Base-by-base conservation (phyloP, 2,888 invertebrate species). In the Drosophila hamatofila region DNA sequence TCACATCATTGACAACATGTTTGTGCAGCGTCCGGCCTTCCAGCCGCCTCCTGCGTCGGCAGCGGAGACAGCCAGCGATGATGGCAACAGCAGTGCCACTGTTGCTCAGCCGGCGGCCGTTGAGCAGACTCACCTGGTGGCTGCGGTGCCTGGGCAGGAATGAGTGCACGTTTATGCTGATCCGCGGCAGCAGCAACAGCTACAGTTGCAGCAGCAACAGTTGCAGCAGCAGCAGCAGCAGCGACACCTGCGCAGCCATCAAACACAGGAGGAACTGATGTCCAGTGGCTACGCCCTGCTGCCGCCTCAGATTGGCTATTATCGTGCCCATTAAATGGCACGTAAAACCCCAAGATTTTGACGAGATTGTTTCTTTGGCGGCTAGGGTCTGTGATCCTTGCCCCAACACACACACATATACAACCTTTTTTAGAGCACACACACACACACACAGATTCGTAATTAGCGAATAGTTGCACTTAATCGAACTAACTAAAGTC, bases 1-100 rank as follows among this genome's bases (percentile, higher is more conserved):
- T 90, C 93, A 95, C 78, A 95, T 95, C 61, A 94, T 95, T 1
- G 95, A 95, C 80, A 95, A 95, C 70, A 95, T 95, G 95, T 95
- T 95, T 79, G 95, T 95, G 4, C 95, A 95, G 16, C 94, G 95
- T 91, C 94, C 94, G 37, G 93, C 91, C 21, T 92, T 92, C 72
- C 92, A 93, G 76, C 92, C 92, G 30, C 91, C 91, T 58, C 81
- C 83, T 18, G 65, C 65, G 8, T 16, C 64, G 8, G 39, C 82
- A 54, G 75, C 54, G 5, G 65, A 42, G 5, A 56, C 64, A 42
- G 74, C 79, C 3, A 79, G 73, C 52, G 76, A 83, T 9, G 89
- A 74, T n/a, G 11, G 57, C 44, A 56, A 74, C 58, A 60, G 59
- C 61, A 65, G 55, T 49, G 44, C 48, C 14, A 27, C 55, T n/a